A percentile compares a stretch with the other conserved stretches of the same genome.
phyloP scores from a whole-genome alignment of 1,140 invertebrate species.

The Zophobas morio region DNA sequence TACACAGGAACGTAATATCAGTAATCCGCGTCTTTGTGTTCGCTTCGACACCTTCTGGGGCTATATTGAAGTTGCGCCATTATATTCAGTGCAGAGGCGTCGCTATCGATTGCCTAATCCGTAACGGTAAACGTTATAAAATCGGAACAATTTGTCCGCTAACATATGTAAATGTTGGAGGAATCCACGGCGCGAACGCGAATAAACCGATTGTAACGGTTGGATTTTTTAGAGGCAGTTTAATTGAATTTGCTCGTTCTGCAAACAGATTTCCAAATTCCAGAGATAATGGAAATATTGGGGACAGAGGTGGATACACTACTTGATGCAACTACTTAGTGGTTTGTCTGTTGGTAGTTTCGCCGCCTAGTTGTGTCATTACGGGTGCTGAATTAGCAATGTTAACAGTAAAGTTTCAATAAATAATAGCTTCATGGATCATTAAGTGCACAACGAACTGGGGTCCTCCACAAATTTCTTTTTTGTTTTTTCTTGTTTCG shows the following conservation, averaged over 20 bases:
- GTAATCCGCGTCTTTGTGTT: slow-evolving; percentile 46
- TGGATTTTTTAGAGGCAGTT: background rate
- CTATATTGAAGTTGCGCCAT: slow-evolving; percentile 37
- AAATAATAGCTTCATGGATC: too few species aligned
- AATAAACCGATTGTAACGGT: background rate
- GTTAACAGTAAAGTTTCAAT: too few species aligned
- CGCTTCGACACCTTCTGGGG: slow-evolving; percentile 38
- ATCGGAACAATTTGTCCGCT: slow-evolving; percentile 12
- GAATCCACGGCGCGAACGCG: background rate
- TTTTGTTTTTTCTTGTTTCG: too few species aligned
- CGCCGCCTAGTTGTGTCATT: too few species aligned
- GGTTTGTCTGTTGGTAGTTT: too few species aligned
- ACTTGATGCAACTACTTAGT: too few species aligned
- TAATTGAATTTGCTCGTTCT: slow-evolving; percentile 1
- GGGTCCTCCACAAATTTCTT: too few species aligned
- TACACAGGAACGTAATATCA: slow-evolving; percentile 44
- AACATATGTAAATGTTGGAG: slow-evolving; percentile 8
- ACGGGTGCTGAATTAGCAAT: too few species aligned
- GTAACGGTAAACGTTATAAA: slow-evolving; percentile 15
- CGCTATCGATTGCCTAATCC: slow-evolving; percentile 27
- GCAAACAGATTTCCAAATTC: background rate
- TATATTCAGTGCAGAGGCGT: slow-evolving; percentile 30
- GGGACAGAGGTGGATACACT: background rate
- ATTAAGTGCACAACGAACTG: too few species aligned
- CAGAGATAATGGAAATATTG: slow-evolving; percentile 5